Base-by-base conservation (phyloP, 2,113 vertebrate genomes). In the Mastomys coucha region DNA sequence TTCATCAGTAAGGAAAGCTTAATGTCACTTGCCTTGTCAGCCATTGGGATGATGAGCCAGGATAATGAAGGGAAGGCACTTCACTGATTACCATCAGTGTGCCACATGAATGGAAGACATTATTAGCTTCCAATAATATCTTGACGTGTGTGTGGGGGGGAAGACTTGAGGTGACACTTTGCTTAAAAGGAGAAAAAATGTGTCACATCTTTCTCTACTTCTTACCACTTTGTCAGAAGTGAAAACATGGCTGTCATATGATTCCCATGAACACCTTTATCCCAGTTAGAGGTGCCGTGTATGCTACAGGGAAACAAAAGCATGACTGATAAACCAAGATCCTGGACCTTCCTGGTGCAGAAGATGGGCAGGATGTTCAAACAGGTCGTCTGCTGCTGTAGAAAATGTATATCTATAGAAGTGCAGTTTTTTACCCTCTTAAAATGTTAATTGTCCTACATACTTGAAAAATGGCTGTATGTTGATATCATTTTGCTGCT, bases 21-120 rank as follows among this genome's bases (percentile, higher is more conserved):
- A 58, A n/a, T 56, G 65, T 89, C 91, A 89, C 73, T 36, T 22
- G 19, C 63, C 56, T 92, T 92, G 70, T 17, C 72, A 86, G 58
- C n/a, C n/a, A 28, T 93, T 94, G 72, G 94, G 82, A 94, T 36
- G 89, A 92, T 28, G 72, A 93, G 89, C 77, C 89, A 69, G 95
- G 95, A 73, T 93, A 94, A 95, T 73, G 20, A 42, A 58, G 1
- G 89, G 45, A 80, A 93, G 89, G 77, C 0, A 26, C 77, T 85
- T 81, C 63, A 65, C 70, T 94, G 86, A 72, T 72, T 4, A 51
- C n/a, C n/a, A n/a, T n/a, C n/a, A n/a, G 58, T 56, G 70, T 20
- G 49, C 5, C 63, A 70, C 60, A 75, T 5, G 82, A 65, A 49
- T 13, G 16, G 56, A 81, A 96, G 67, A 39, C n/a, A 13, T 86